phyloP scores from a whole-genome alignment of 2,888 invertebrate species.

The Scaptomyza cyrtandrae region DNA sequence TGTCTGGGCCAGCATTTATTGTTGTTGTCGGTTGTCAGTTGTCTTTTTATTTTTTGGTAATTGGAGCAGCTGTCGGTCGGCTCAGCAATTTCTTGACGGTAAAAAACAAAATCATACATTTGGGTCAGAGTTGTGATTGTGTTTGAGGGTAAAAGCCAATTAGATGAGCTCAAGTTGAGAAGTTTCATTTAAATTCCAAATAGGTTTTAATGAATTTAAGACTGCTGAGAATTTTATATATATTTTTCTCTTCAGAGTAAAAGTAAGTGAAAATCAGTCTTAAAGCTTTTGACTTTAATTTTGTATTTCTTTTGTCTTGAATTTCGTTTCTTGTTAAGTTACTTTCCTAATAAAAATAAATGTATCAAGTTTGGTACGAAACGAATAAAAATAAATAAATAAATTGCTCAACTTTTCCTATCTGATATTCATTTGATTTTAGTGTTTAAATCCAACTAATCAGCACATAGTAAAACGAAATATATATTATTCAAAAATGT shows the following conservation, averaged over 20 bases:
- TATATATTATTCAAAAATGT: background rate
- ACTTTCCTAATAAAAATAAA: background rate
- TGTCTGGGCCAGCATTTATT: slow-evolving; percentile 27
- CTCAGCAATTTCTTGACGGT: slow-evolving; percentile 7
- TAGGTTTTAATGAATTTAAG: background rate
- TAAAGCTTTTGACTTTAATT: background rate
- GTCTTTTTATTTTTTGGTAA: slow-evolving; percentile 24
- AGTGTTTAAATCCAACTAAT: background rate
- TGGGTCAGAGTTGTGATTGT: slow-evolving; percentile 21
- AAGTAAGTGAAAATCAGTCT: too few species aligned
- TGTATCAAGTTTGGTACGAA: background rate
- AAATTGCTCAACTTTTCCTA: too few species aligned
- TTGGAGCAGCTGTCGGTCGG: slow-evolving; percentile 34
- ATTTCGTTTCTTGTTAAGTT: background rate
- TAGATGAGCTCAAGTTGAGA: slow-evolving; percentile 4
- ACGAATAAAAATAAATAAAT: background rate
- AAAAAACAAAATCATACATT: background rate
- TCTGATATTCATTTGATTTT: too few species aligned
- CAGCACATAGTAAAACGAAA: background rate
- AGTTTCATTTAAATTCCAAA: slow-evolving; percentile 1
- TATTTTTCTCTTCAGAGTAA: too few species aligned
- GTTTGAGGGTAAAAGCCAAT: slow-evolving; percentile 14
- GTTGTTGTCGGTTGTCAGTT: slow-evolving; percentile 1
- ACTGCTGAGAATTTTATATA: too few species aligned
- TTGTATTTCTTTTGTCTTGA: background rate